Conservation (phyloP, 2,113 vertebrate species). For the Mungos mungo region DNA sequence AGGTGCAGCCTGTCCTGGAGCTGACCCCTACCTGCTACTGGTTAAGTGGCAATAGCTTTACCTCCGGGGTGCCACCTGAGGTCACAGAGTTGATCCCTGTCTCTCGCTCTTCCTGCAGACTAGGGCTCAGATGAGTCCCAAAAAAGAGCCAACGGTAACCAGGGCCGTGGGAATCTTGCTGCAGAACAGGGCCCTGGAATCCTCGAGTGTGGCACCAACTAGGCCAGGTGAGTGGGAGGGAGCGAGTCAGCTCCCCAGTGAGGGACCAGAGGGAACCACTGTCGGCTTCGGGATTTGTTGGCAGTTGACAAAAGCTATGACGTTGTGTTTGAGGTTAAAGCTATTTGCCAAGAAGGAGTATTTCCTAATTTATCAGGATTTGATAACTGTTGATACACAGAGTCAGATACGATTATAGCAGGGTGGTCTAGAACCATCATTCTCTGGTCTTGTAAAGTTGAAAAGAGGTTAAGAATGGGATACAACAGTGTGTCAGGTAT, state of each 20-base stretch:
- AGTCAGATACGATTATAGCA: not conserved
- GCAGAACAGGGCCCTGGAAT: conserved; percentile 64
- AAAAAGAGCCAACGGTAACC: conserved; percentile 66
- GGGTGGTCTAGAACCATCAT: not conserved
- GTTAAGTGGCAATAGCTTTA: not conserved
- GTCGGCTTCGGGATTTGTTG: not conserved
- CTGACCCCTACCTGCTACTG: not conserved
- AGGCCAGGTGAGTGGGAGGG: conserved; percentile 51
- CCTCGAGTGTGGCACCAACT: not conserved
- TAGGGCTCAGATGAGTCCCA: conserved; percentile 6
- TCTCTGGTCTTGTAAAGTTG: not conserved
- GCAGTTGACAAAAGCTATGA: not conserved
- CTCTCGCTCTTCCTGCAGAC: conserved; percentile 60
- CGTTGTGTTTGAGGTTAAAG: not conserved
- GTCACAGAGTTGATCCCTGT: not conserved
- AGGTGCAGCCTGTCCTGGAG: not conserved
- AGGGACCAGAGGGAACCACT: not conserved
- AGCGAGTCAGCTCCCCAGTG: rapidly evolving
- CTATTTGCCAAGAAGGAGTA: not conserved
- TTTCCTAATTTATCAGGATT: not conserved
- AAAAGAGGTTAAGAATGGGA: not conserved
- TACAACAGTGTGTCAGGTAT: not conserved
- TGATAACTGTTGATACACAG: not conserved
- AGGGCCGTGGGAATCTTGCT: conserved; percentile 61
- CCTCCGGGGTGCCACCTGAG: not conserved